Base-by-base conservation (phyloP, 2,888 invertebrate species). In the Agrochola lychnidis region DNA sequence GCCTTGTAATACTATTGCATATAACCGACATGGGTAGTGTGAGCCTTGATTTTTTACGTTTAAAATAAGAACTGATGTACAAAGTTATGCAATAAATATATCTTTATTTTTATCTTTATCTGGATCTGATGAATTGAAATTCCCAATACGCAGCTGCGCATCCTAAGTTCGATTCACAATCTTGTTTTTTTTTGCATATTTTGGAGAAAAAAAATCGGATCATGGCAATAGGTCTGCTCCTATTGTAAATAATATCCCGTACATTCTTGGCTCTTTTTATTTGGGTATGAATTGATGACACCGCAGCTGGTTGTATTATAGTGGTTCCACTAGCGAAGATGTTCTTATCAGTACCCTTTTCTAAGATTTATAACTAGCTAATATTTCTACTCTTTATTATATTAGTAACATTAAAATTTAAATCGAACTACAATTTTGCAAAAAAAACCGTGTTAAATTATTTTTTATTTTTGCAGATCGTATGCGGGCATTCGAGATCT, bases 401-500 rank as follows among this genome's bases (percentile, higher is more conserved):
- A 30, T 48, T 48, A 48, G 16, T 48, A 6, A 51, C 6, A 19
- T 19, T 22, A 22, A 51, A 48, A 48, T 14, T 48, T 16, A 4
- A 48, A 48, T 16, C 4, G 48, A 48, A 48, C 1, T 48, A 48
- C 5, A 5, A 45, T 45, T 6, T 5, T 66, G 10, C 25, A 40
- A n/a, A 7, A 63, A n/a, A 14, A 16, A 48, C 4, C 25, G 3
- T 14, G 25, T n/a, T n/a, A n/a, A n/a, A n/a, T n/a, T n/a, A 56
- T 16, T 14, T 48, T 16, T 2, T 12, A 56, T 59, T 79, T 57
- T 86, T 88, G 36, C 81, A 92, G 92, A 78, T 67, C 88, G 88
- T 16, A 91, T 92, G 89, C 85, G 78, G 40, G n/a, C 78, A 1
- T 71, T 91, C 0, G 76, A 90, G 69, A 78, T 70, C 0, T 66